Conservation (phyloP, 2,113 vertebrate genomes). For the Gallinago undulata region DNA sequence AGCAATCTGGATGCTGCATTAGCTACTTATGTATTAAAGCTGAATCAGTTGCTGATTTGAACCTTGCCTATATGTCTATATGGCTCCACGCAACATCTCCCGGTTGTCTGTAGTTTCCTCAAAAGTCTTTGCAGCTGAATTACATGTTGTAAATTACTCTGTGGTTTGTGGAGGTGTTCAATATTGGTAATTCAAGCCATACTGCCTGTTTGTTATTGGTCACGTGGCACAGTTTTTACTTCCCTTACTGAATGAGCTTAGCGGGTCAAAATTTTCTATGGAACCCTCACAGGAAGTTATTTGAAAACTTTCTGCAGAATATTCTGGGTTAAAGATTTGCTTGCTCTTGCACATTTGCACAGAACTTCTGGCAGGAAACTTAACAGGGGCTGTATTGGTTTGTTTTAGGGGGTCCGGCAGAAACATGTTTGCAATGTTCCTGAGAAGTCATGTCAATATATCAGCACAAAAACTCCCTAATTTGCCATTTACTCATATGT, state of each 20-base stretch:
- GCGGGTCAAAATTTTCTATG: background rate
- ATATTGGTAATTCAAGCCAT: background rate
- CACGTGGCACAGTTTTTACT: background rate
- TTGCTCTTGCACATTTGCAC: background rate
- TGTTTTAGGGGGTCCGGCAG: background rate
- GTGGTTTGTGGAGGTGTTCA: slow-evolving; percentile 31
- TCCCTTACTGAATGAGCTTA: background rate
- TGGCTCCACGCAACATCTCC: background rate
- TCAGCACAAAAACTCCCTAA: background rate
- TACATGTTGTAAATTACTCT: background rate
- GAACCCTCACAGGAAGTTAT: background rate
- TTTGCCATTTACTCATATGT: background rate
- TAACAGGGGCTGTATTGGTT: background rate
- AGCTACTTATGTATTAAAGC: background rate
- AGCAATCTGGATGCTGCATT: background rate
- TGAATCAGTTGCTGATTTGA: background rate
- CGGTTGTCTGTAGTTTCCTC: background rate
- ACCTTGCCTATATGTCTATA: background rate
- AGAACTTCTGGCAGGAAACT: background rate
- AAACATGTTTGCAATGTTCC: background rate
- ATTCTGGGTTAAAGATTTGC: background rate
- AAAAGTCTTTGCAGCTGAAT: slow-evolving; percentile 4
- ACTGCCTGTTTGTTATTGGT: background rate
- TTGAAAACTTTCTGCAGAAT: slow-evolving; percentile 12
- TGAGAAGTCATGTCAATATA: background rate